Percentiles rank a stretch among this genome's conserved stretches.
Conservation (phyloP, 2,888 invertebrate genomes). For the Tenthredo distinguenda region DNA sequence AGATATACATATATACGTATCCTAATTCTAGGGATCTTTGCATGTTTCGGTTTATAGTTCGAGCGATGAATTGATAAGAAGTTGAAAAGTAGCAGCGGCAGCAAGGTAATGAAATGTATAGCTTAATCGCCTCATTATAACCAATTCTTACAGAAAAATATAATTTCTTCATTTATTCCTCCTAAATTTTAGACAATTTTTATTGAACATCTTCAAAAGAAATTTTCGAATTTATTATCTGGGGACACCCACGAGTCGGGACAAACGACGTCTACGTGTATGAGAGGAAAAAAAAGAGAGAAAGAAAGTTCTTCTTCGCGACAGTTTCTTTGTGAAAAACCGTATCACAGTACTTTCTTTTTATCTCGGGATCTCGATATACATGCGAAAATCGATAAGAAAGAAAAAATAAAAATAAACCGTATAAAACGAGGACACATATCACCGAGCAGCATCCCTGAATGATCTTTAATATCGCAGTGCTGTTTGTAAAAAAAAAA, state of each 20-base stretch:
- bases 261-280: too few species aligned
- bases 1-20: not conserved
- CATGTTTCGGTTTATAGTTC: not conserved
- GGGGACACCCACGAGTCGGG: too few species aligned
- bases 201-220: not conserved
- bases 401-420: not conserved
- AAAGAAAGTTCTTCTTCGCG: not conserved
- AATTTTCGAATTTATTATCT: not conserved
- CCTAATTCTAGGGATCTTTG: not conserved
- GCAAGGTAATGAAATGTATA: not conserved
- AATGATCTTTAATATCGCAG: conserved; percentile 4
- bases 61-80: not conserved
- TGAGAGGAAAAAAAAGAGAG: not conserved
- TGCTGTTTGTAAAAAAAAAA: not conserved
- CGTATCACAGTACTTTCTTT: not conserved
- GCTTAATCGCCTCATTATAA: not conserved
- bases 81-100: not conserved
- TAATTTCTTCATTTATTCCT: too few species aligned
- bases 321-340: not conserved
- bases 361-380: not conserved
- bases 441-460: not conserved
- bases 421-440: not conserved
- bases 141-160: too few species aligned
- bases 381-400: not conserved
- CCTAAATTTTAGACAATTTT: not conserved